A percentile compares a stretch with the other conserved stretches of the same genome.
Conservation (phyloP, 2,888 invertebrate genomes). For the Melitaea athalia region DNA sequence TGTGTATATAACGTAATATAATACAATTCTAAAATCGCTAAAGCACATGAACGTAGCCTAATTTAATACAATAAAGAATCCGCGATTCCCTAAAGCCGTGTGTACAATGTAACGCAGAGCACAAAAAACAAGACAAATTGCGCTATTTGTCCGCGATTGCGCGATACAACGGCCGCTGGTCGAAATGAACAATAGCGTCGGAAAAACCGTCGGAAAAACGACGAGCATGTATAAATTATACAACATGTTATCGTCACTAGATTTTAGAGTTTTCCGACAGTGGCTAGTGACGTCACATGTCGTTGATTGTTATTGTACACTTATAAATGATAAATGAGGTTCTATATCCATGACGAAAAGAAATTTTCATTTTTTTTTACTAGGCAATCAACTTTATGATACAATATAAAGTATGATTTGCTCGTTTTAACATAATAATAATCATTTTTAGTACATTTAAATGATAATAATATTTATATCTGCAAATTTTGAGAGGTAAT, state of each 20-base stretch:
- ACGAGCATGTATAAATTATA: slow-evolving; percentile 38
- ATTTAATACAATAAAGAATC: neutral
- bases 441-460: no score
- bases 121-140: slow-evolving; percentile 47
- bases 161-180: slow-evolving; percentile 39
- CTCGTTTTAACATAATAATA: no score
- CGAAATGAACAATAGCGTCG: slow-evolving; percentile 41
- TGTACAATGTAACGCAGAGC: slow-evolving; percentile 30
- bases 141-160: slow-evolving; percentile 44
- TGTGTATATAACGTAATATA: no score
- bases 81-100: slow-evolving; percentile 11
- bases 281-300: neutral
- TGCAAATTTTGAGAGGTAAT: no score
- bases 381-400: no score
- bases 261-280: neutral
- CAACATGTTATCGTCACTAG: slow-evolving; percentile 21
- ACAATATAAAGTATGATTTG: no score
- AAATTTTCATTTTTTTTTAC: neutral
- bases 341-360: neutral
- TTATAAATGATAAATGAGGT: neutral
- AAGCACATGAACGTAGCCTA: neutral
- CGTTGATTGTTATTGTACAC: neutral
- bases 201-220: slow-evolving; percentile 35
- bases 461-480: no score
- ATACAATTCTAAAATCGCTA: no score